phyloP scores from a whole-genome alignment of 2,888 invertebrate genomes.

The Chloromyia formosa region DNA sequence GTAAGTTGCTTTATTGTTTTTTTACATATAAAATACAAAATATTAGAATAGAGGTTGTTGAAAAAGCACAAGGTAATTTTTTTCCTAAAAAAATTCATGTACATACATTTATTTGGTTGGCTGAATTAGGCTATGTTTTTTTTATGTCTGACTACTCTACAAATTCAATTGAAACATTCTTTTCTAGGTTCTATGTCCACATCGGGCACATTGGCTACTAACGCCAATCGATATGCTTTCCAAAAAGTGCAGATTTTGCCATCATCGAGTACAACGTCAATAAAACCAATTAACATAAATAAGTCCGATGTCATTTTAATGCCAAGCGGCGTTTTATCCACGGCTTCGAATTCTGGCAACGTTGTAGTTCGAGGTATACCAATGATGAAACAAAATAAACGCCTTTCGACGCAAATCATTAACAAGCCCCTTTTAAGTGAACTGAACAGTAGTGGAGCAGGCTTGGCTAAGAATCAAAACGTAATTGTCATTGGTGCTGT shows the following conservation, averaged over 20 bases:
- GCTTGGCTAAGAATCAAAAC: constrained; percentile 43
- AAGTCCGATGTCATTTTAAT: constrained; percentile 61
- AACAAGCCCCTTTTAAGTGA: constrained; percentile 38
- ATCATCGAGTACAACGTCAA: constrained; percentile 52
- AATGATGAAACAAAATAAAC: constrained; percentile 39
- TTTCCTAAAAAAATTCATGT: no score
- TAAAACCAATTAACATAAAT: constrained; percentile 49
- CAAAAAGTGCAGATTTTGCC: constrained; percentile 62
- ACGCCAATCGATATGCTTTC: constrained; percentile 58
- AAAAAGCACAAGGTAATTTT: no score
- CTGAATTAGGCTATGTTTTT: no score
- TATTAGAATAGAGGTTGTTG: no score
- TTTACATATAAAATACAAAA: no score
- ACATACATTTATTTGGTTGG: no score
- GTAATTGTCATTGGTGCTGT: constrained; percentile 52
- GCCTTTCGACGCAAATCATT: neutral
- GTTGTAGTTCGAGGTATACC: constrained; percentile 40
- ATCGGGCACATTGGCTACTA: constrained; percentile 32
- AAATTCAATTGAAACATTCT: no score
- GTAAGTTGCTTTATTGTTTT: no score
- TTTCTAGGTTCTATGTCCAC: no score
- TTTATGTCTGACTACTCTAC: no score
- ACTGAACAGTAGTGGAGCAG: neutral
- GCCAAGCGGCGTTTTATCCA: constrained; percentile 39
- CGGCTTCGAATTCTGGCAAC: constrained; percentile 38